Conservation (phyloP, 2,888 invertebrate species). For the Mayetiola destructor region DNA sequence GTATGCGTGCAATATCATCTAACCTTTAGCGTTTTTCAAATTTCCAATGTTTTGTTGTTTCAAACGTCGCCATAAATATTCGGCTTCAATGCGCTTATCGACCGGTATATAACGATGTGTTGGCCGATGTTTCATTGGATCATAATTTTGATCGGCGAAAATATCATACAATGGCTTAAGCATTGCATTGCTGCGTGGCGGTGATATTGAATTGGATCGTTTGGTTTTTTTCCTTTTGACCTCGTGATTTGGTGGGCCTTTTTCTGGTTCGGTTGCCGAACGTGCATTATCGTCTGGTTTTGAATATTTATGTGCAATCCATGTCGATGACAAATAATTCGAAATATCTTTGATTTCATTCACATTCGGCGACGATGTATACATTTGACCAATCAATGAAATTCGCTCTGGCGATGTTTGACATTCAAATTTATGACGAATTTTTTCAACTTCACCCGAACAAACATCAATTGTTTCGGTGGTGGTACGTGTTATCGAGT, state of each 20-base stretch:
- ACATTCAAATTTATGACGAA: constrained; percentile 57
- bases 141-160: constrained; percentile 53
- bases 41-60: constrained; percentile 19
- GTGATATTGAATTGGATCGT: constrained; percentile 36
- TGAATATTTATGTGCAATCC: constrained; percentile 69
- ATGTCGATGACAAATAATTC: constrained; percentile 60
- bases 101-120: constrained; percentile 58
- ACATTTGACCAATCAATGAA: constrained; percentile 61
- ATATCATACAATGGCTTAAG: constrained; percentile 36
- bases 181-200: constrained; percentile 36
- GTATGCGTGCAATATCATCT: too few relatives aligned
- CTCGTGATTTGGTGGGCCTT: constrained; percentile 22
- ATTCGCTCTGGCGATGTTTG: constrained; percentile 33
- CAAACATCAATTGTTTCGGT: background rate
- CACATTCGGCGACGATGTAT: constrained; percentile 65
- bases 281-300: constrained; percentile 51
- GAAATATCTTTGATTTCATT: constrained; percentile 62
- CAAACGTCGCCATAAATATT: constrained; percentile 25
- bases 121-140: constrained; percentile 60
- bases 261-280: constrained; percentile 42
- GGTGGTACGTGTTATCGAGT: constrained; percentile 37
- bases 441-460: constrained; percentile 54
- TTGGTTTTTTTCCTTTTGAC: constrained; percentile 21
- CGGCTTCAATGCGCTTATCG: constrained; percentile 23
- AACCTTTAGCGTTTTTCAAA: constrained; percentile 25